Percentiles rank a stretch among this genome's conserved stretches.
These are phyloP conservation scores for Peromyscus nudipes DNA, from an alignment of 2,797 vertebrate genomes.

Conservation along the genomic window DNA sequence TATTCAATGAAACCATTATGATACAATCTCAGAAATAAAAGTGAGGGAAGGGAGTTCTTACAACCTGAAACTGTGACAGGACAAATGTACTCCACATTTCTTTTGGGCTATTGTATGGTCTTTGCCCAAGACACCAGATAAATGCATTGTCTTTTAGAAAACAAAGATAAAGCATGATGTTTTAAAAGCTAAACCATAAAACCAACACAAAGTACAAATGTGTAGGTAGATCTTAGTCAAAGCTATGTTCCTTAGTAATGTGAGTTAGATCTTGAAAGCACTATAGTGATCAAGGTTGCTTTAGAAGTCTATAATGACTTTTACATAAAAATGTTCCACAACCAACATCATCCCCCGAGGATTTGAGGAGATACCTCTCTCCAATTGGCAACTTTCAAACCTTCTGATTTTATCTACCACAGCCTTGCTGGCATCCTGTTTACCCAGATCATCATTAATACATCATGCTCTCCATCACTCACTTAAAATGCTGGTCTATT, in stretches of 20 bases:
- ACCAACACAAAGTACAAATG: background rate
- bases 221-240: constrained; percentile 71
- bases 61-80: background rate
- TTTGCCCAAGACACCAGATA: background rate
- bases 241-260: constrained; percentile 15
- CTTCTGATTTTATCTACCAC: background rate
- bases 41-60: background rate
- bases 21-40: background rate
- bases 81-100: background rate
- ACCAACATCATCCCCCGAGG: background rate
- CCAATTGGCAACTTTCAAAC: background rate
- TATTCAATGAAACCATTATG: background rate
- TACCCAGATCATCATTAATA: background rate
- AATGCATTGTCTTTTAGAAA: background rate
- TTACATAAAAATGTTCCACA: constrained; percentile 29
- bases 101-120: background rate
- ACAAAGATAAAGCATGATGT: background rate
- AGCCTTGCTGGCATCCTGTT: background rate
- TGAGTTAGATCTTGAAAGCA: constrained; percentile 71
- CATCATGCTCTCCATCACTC: background rate
- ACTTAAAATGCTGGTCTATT: background rate
- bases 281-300: constrained; percentile 69
- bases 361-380: background rate
- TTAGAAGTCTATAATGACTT: constrained; percentile 53
- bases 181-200: constrained; percentile 31